These are phyloP conservation scores for Dendronephthya gigantea DNA, from an alignment of 64 coral and sea anemone genomes.

Conservation along the genomic window DNA sequence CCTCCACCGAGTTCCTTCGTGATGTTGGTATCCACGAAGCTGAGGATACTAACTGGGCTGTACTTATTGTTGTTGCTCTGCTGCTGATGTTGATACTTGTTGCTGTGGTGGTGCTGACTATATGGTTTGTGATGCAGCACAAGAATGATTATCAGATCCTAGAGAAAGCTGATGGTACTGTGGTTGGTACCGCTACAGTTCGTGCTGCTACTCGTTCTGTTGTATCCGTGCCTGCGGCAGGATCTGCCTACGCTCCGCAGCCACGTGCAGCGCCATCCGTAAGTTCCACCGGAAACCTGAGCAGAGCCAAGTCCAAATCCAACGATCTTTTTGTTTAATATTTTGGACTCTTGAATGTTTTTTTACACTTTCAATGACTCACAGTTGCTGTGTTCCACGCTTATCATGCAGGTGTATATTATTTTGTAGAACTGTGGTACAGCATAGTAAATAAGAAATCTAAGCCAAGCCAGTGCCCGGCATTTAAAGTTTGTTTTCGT, in stretches of 20 bases:
- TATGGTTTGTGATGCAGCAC: slow-evolving; percentile 20
- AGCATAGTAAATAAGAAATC: too few relatives aligned
- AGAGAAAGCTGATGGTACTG: slow-evolving; percentile 9
- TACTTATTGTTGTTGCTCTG: background rate
- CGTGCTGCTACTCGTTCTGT: background rate
- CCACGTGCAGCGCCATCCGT: background rate
- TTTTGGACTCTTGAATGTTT: background rate
- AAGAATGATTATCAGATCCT: slow-evolving; percentile 9
- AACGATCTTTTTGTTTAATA: slow-evolving; percentile 10
- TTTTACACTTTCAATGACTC: too few relatives aligned
- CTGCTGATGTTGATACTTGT: background rate
- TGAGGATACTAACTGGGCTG: background rate
- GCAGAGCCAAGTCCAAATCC: background rate
- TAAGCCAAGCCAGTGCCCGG: too few relatives aligned
- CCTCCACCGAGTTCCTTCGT: slow-evolving; percentile 12
- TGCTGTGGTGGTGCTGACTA: background rate
- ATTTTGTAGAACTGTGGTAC: too few relatives aligned
- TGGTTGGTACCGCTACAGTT: slow-evolving; percentile 11
- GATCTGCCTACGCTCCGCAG: background rate
- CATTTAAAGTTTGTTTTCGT: too few relatives aligned
- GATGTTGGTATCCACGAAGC: background rate
- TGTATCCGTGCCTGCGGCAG: background rate
- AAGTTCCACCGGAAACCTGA: background rate
- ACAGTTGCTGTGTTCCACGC: background rate
- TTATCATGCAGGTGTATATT: background rate